A percentile compares a stretch with the other conserved stretches of the same genome.
Conservation (phyloP, 2,888 invertebrate species). For the Drosophila bunnanda region DNA sequence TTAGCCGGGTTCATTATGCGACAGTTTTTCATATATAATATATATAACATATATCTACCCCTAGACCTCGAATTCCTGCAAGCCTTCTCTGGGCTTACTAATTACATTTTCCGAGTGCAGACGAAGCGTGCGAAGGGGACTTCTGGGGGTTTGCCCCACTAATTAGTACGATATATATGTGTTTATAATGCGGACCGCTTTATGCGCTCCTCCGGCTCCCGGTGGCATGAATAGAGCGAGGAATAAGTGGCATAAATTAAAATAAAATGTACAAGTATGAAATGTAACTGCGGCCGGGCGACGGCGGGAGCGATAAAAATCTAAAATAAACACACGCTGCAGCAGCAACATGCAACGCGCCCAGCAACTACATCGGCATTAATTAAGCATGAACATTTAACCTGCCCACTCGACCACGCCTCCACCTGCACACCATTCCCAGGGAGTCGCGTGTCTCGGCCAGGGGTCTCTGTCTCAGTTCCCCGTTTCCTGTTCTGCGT, state of each 20-base stretch:
- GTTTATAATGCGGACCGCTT: conserved; percentile 48
- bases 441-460: conserved; percentile 62
- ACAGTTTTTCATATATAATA: conserved; percentile 61
- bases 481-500: background rate
- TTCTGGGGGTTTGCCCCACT: conserved; percentile 62
- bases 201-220: conserved; percentile 33
- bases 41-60: conserved; percentile 1
- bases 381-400: conserved; percentile 80
- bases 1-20: conserved; percentile 73
- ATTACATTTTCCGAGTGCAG: conserved; percentile 80
- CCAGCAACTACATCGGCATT: conserved; percentile 62
- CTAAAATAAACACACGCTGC: conserved; percentile 75
- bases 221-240: conserved; percentile 52
- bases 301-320: conserved; percentile 64
- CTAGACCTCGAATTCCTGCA: conserved; percentile 18
- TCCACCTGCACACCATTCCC: conserved; percentile 7
- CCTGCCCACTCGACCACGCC: conserved; percentile 73
- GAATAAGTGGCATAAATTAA: conserved; percentile 79
- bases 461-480: conserved; percentile 45
- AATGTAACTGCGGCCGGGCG: conserved; percentile 73
- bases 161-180: conserved; percentile 70
- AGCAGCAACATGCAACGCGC: conserved; percentile 42
- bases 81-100: conserved; percentile 62
- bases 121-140: conserved; percentile 71
- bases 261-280: conserved; percentile 77